Conservation (phyloP, 2,888 invertebrate genomes). For the Chrysolina oricalcia region DNA sequence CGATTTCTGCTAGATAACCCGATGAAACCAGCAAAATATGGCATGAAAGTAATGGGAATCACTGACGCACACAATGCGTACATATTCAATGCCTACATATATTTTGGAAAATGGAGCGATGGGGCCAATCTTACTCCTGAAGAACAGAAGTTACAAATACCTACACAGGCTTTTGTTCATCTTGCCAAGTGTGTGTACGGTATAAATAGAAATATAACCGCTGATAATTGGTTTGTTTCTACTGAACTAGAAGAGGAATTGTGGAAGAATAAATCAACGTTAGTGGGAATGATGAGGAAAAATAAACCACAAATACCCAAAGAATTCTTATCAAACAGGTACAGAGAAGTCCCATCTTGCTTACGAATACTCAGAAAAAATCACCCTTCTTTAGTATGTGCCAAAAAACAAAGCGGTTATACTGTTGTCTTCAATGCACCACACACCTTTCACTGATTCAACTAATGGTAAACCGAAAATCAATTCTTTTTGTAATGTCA, state of each 20-base stretch:
- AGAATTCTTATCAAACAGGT: not conserved
- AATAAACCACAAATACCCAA: not conserved
- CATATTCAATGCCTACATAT: conserved; percentile 57
- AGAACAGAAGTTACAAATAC: not conserved
- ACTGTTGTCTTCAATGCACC: too few relatives aligned
- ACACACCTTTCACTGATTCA: too few relatives aligned
- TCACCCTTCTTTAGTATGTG: too few relatives aligned
- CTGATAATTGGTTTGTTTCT: not conserved
- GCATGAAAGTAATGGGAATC: conserved; percentile 62
- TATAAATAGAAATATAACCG: not conserved
- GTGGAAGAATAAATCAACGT: not conserved
- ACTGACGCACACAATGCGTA: conserved; percentile 58
- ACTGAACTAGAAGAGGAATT: not conserved
- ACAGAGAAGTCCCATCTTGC: too few relatives aligned
- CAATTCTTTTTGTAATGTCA: too few relatives aligned
- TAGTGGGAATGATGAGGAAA: not conserved
- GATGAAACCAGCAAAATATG: conserved; percentile 62
- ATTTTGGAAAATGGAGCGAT: conserved; percentile 60
- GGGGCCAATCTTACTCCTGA: conserved; percentile 49
- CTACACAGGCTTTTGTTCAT: not conserved
- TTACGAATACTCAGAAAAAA: too few relatives aligned
- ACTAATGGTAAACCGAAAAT: too few relatives aligned
- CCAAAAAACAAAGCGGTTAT: too few relatives aligned
- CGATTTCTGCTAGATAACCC: conserved; percentile 63
- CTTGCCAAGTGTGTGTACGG: not conserved